phyloP scores from a whole-genome alignment of 2,113 vertebrate species.

The Hymenochirus boettgeri region DNA sequence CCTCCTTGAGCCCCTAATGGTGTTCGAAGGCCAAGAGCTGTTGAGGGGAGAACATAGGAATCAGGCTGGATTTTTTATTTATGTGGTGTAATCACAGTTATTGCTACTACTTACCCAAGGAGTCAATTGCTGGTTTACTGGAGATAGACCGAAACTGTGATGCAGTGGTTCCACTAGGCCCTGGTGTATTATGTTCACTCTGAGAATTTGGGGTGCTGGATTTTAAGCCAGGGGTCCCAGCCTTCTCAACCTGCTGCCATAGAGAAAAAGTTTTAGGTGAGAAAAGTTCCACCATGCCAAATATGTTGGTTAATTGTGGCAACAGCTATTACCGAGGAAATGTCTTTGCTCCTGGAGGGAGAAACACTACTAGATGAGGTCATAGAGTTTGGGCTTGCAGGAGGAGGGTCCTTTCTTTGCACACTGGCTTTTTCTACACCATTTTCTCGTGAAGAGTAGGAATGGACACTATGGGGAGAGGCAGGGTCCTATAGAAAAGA shows the following conservation, averaged over 20 bases:
- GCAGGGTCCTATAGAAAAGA: slow-evolving; percentile 71
- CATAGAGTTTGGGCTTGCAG: slow-evolving; percentile 81
- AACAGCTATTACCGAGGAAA: slow-evolving; percentile 53
- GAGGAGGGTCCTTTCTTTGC: slow-evolving; percentile 72
- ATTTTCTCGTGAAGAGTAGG: slow-evolving; percentile 84
- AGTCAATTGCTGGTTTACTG: slow-evolving; percentile 70
- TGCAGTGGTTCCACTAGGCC: slow-evolving; percentile 60
- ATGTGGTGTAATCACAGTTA: not conserved
- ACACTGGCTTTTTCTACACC: slow-evolving; percentile 75
- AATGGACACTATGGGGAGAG: slow-evolving; percentile 82
- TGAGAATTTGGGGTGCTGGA: slow-evolving; percentile 82
- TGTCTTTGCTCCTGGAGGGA: slow-evolving; percentile 76
- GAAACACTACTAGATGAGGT: slow-evolving; percentile 80
- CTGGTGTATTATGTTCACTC: slow-evolving; percentile 58
- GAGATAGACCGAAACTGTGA: slow-evolving; percentile 66
- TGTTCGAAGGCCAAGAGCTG: slow-evolving; percentile 79
- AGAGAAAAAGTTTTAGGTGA: not conserved
- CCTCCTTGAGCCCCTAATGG: slow-evolving; percentile 75
- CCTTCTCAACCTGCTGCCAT: slow-evolving; percentile 75
- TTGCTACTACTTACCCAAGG: slow-evolving; percentile 62
- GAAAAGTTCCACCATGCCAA: not conserved
- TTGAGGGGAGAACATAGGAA: not conserved
- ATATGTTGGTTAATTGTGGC: not conserved
- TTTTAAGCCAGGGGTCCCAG: slow-evolving; percentile 81
- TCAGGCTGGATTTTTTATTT: not conserved